Evolutionary conservation across 1,140 invertebrate species (phyloP).

Genomic region (Gonioctena quinquepunctata): DNA sequence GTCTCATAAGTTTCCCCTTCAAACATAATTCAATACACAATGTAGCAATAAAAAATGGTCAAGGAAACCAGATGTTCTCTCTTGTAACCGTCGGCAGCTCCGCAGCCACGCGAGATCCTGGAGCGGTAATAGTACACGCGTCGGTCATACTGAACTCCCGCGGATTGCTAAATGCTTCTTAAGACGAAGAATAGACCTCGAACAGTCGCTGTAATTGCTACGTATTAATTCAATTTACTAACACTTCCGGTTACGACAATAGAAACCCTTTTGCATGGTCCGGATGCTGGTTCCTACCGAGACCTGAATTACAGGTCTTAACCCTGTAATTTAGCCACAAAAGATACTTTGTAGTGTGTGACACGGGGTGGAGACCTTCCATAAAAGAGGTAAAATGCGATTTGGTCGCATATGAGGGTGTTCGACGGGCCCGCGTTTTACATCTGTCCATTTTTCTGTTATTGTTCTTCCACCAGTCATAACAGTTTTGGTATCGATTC

Average conservation of each 20-base stretch:
- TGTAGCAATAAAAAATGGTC: neutral
- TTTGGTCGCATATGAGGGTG: slow-evolving; percentile 9
- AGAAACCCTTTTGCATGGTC: slow-evolving; percentile 46
- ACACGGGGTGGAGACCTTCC: slow-evolving; percentile 40
- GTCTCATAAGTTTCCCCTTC: no score
- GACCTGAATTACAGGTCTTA: slow-evolving; percentile 47
- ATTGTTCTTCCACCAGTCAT: neutral
- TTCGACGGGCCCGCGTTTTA: neutral
- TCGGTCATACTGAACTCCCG: slow-evolving; percentile 37
- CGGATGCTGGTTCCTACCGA: slow-evolving; percentile 48
- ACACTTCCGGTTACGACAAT: slow-evolving; percentile 50
- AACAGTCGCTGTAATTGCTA: slow-evolving; percentile 51
- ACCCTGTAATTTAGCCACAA: slow-evolving; percentile 53
- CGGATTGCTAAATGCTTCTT: slow-evolving; percentile 50
- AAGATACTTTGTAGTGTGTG: slow-evolving; percentile 48
- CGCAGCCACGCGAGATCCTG: slow-evolving; percentile 43
- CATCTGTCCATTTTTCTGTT: slow-evolving; percentile 12
- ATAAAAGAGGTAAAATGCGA: slow-evolving; percentile 40
- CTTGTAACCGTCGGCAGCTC: slow-evolving; percentile 34
- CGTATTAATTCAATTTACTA: slow-evolving; percentile 55
- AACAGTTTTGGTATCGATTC: neutral
- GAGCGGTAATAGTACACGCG: slow-evolving; percentile 50
- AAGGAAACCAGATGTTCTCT: slow-evolving; percentile 18
- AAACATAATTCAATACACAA: no score
- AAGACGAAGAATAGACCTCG: slow-evolving; percentile 45